Evolutionary conservation across 2,888 invertebrate genomes (phyloP), one percentile per base, ranked within the genome.

Genomic region (Notodonta dromedarius): DNA sequence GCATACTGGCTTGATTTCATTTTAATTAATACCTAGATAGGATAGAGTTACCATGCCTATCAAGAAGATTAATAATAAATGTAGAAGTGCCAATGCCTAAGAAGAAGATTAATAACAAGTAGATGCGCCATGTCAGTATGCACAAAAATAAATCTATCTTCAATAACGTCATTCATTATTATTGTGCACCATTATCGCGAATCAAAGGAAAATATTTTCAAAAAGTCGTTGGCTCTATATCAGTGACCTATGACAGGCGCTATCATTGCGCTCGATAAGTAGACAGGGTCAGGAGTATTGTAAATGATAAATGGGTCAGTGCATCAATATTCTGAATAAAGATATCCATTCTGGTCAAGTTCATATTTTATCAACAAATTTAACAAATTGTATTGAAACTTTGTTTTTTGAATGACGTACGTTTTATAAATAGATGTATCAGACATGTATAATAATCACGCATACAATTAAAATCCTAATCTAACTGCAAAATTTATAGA

Each of bases 161-260:
- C 56, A 78, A 65, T 69, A 77, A 70, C 69, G 74, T 76, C 72
- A 78, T 84, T 85, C 80, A 83, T 80, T 67, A 60, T 69, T 66
- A 61, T 70, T 24, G 24, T 35, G 72, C 76, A 73, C 62, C 65
- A 62, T 81, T 87, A 87, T 87, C 83, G 52, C 14, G 70, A 76
- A 84, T 80, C 78, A 80, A 84, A 82, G 84, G 87, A 87, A 87
- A 81, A 85, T 80, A 84, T 84, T 84, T 87, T 87, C 84, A 86
- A 88, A 90, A 88, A 87, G 90, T 91, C 91, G 85, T 89, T 90
- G 90, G 77, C 90, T 80, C 73, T 76, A 73, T 90, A 89, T 86
- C 86, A 75, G 61, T 86, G 89, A 88, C 89, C 89, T 85, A 77
- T 77, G 83, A 74, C 83, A 78, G 74, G 63, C 75, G 71, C 70